A percentile compares a stretch with the other conserved stretches of the same genome.
These are phyloP conservation scores for Acronicta alni DNA, from an alignment of 2,888 invertebrate species.

Conservation along the genomic window DNA sequence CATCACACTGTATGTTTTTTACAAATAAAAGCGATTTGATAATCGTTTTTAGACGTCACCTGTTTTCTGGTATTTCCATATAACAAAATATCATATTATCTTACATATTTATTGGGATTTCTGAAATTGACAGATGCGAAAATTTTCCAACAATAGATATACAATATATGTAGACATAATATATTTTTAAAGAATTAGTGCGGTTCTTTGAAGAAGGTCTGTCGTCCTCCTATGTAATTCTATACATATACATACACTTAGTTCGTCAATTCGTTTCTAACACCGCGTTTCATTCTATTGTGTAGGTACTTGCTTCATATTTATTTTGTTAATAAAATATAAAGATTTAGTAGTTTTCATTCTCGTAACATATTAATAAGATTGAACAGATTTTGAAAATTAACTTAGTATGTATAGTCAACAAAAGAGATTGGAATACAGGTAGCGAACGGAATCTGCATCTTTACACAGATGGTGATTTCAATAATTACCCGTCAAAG, in stretches of 20 bases:
- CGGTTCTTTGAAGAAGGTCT: background rate
- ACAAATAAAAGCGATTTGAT: background rate
- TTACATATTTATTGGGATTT: constrained; percentile 21
- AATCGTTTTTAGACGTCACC: background rate
- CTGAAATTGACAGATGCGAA: constrained; percentile 9
- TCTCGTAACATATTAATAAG: too few relatives aligned
- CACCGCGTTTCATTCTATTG: constrained; percentile 8
- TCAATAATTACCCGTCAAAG: too few relatives aligned
- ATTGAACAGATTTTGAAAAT: too few relatives aligned
- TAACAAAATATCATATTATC: constrained; percentile 12
- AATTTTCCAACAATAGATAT: constrained; percentile 1
- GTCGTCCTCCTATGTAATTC: background rate
- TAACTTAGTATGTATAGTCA: too few relatives aligned
- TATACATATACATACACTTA: background rate
- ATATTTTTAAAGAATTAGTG: too few relatives aligned
- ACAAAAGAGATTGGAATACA: too few relatives aligned
- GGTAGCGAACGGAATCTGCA: too few relatives aligned
- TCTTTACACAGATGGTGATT: too few relatives aligned
- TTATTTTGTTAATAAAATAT: background rate
- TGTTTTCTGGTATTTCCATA: constrained; percentile 1
- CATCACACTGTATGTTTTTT: background rate
- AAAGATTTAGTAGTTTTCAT: background rate
- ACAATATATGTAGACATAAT: too few relatives aligned
- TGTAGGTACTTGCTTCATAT: background rate
- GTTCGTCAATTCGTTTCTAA: constrained; percentile 26